Evolutionary conservation across 37 sponge, comb jelly and placozoan species (phyloP).

Genomic region (Mnemiopsis leidyi): DNA sequence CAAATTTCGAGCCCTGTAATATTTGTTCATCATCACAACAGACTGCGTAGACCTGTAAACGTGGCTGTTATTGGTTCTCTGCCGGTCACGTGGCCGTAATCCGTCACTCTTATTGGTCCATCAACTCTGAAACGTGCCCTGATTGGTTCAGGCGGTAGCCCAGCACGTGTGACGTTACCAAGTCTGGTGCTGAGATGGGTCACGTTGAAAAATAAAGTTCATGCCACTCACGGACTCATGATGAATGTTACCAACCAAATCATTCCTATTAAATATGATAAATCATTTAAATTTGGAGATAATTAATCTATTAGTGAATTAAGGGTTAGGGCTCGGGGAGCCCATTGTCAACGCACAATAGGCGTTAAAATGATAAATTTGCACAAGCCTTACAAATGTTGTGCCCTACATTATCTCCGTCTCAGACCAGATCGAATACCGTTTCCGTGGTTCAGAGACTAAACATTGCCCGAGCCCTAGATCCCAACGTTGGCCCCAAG

Average conservation of each 20-base stretch:
- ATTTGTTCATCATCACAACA: neutral
- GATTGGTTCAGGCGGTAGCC: neutral
- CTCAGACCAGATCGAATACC: neutral
- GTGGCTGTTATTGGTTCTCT: neutral
- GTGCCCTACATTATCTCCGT: neutral
- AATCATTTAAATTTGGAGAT: conserved; percentile 23
- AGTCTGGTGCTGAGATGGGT: neutral
- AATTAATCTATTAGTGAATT: conserved; percentile 48
- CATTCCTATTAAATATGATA: neutral
- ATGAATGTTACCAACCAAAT: neutral
- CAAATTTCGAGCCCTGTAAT: neutral
- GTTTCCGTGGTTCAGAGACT: neutral
- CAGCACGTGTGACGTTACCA: neutral
- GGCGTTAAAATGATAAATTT: conserved; percentile 63
- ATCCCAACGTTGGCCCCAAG: neutral
- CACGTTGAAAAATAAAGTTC: neutral
- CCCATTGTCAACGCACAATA: conserved; percentile 27
- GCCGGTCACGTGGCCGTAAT: neutral
- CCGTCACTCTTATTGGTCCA: neutral
- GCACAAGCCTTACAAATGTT: conserved; percentile 43
- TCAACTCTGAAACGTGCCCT: neutral
- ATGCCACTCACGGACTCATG: neutral
- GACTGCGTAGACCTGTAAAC: neutral
- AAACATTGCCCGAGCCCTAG: neutral
- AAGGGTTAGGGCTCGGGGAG: conserved; percentile 40